Conservation (phyloP, 2,888 invertebrate genomes). For the Platycheirus albimanus region DNA sequence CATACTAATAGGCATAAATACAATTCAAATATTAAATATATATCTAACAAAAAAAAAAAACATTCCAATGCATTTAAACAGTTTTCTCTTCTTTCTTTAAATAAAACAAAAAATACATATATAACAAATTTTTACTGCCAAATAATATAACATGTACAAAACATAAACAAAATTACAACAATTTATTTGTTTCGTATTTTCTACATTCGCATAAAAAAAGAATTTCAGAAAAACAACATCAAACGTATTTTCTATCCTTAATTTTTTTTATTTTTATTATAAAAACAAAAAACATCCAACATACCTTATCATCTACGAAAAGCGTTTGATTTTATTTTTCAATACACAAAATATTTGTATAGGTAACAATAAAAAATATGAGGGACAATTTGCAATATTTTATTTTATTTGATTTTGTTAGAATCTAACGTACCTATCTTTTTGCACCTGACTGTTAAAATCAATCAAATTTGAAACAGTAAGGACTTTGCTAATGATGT, state of each 20-base stretch:
- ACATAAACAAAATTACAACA: not conserved
- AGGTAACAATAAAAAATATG: not conserved
- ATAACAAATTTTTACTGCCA: constrained; percentile 59
- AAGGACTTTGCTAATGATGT: no score
- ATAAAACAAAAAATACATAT: constrained; percentile 30
- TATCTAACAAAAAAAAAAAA: constrained; percentile 41
- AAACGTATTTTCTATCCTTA: not conserved
- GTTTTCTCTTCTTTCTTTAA: constrained; percentile 35
- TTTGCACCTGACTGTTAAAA: no score
- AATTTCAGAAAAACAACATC: not conserved
- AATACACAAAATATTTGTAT: not conserved
- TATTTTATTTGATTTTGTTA: no score
- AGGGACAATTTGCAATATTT: constrained; percentile 3
- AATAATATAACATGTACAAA: constrained; percentile 67
- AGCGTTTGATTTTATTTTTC: not conserved
- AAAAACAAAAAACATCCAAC: constrained; percentile 1
- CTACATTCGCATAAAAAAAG: constrained; percentile 1
- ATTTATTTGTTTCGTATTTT: constrained; percentile 1
- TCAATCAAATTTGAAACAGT: no score
- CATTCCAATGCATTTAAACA: constrained; percentile 66
- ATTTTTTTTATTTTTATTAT: not conserved
- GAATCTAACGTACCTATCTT: no score
- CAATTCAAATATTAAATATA: constrained; percentile 30
- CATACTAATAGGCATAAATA: constrained; percentile 38
- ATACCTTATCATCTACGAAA: no score